These are phyloP conservation scores for Antrozous pallidus DNA, from an alignment of 2,797 vertebrate genomes.

Conservation along the genomic window DNA sequence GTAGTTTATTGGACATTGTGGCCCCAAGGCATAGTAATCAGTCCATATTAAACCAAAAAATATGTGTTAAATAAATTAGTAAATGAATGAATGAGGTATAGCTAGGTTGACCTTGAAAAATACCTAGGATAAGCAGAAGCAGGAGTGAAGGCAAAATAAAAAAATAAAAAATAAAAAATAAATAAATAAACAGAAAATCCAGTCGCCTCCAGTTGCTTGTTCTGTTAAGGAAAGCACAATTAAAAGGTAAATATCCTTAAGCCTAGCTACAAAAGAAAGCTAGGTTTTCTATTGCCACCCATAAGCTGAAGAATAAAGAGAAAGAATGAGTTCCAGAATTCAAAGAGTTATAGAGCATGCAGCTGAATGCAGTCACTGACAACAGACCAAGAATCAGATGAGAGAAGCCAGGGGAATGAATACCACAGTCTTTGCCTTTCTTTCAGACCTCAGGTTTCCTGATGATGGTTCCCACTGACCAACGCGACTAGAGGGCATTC, in stretches of 20 bases:
- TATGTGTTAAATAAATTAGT: background rate
- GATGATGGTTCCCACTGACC: background rate
- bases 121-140: background rate
- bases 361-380: background rate
- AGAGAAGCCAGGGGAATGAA: background rate
- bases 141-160: background rate
- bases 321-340: background rate
- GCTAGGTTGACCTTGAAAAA: background rate
- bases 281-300: background rate
- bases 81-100: background rate
- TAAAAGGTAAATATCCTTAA: background rate
- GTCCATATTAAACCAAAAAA: slow-evolving; percentile 5
- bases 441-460: background rate
- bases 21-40: background rate
- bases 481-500: background rate
- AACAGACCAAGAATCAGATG: background rate
- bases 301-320: background rate
- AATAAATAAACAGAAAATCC: background rate
- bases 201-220: slow-evolving; percentile 11
- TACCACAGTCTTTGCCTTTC: background rate
- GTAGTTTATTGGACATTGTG: background rate
- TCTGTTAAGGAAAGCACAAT: slow-evolving; percentile 1
- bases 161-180: no score
- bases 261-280: background rate
- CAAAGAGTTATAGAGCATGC: background rate